A percentile compares a stretch with the other conserved stretches of the same genome.
These are phyloP conservation scores for Elysia crispata DNA, from an alignment of 2,888 invertebrate species.

Conservation along the genomic window DNA sequence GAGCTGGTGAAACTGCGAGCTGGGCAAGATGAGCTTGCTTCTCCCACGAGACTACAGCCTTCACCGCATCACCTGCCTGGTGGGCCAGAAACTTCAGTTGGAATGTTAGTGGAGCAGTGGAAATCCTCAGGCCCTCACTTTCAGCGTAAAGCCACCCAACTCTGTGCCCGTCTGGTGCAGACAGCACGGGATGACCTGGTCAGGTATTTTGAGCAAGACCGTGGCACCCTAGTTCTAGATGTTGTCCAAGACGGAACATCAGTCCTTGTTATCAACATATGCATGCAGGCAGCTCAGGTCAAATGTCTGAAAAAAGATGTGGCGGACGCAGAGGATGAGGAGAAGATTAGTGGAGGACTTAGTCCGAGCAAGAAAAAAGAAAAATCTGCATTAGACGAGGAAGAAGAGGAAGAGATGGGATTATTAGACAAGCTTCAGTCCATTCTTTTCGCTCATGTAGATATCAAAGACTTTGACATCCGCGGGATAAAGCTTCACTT, in stretches of 20 bases:
- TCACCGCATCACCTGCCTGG: no score
- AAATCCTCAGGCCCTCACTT: slow-evolving; percentile 55
- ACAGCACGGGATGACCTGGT: slow-evolving; percentile 63
- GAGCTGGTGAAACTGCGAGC: slow-evolving; percentile 53
- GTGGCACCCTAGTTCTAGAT: slow-evolving; percentile 72
- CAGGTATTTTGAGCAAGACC: slow-evolving; percentile 74
- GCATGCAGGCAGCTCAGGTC: slow-evolving; percentile 69
- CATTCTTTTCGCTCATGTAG: slow-evolving; percentile 44
- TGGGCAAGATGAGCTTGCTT: slow-evolving; percentile 48
- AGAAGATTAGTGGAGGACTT: slow-evolving; percentile 56
- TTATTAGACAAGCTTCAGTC: slow-evolving; percentile 56
- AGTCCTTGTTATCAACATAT: slow-evolving; percentile 70
- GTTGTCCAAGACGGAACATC: slow-evolving; percentile 62
- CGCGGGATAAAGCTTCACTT: slow-evolving; percentile 65
- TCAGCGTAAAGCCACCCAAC: slow-evolving; percentile 56
- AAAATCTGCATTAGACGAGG: no score
- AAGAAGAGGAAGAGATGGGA: neutral
- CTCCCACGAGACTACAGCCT: slow-evolving; percentile 46
- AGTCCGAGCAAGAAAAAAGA: slow-evolving; percentile 26
- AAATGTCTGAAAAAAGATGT: slow-evolving; percentile 64
- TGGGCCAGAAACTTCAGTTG: slow-evolving; percentile 12
- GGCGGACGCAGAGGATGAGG: slow-evolving; percentile 61
- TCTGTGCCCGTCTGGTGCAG: slow-evolving; percentile 62
- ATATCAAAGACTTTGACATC: slow-evolving; percentile 61
- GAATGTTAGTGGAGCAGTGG: slow-evolving; percentile 57